Conservation (phyloP, 2,888 invertebrate species). For the Platynereis dumerilii region DNA sequence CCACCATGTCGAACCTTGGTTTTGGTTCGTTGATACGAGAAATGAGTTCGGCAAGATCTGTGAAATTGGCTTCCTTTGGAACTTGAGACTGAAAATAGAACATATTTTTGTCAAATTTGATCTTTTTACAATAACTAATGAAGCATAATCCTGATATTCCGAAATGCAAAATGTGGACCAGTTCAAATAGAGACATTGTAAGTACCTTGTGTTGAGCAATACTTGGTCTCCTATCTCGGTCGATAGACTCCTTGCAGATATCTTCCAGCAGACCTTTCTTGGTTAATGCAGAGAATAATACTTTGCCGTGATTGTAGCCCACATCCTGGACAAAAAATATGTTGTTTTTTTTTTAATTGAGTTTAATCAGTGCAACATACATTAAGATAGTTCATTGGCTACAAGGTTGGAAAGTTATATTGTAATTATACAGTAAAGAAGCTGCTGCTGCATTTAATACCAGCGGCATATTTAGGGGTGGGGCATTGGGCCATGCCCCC, state of each 20-base stretch:
- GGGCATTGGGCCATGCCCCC: too few relatives aligned
- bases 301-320: slow-evolving; percentile 61
- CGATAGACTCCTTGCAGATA: slow-evolving; percentile 48
- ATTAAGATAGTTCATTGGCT: too few relatives aligned
- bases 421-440: too few relatives aligned
- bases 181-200: not conserved
- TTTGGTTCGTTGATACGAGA: slow-evolving; percentile 58
- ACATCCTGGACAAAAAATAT: slow-evolving; percentile 52
- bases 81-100: slow-evolving; percentile 40
- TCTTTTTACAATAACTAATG: not conserved
- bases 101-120: not conserved
- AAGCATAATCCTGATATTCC: not conserved
- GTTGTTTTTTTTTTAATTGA: too few relatives aligned
- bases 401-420: too few relatives aligned
- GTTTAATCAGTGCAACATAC: too few relatives aligned
- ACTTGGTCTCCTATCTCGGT: not conserved
- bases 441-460: too few relatives aligned
- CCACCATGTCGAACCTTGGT: not conserved
- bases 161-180: not conserved
- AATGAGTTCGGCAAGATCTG: slow-evolving; percentile 62
- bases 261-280: slow-evolving; percentile 55
- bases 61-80: slow-evolving; percentile 58
- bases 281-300: slow-evolving; percentile 57
- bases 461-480: too few relatives aligned
- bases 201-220: too few relatives aligned